Evolutionary conservation across 2,888 invertebrate species (phyloP).

Genomic region (Periphyllus acericola): DNA sequence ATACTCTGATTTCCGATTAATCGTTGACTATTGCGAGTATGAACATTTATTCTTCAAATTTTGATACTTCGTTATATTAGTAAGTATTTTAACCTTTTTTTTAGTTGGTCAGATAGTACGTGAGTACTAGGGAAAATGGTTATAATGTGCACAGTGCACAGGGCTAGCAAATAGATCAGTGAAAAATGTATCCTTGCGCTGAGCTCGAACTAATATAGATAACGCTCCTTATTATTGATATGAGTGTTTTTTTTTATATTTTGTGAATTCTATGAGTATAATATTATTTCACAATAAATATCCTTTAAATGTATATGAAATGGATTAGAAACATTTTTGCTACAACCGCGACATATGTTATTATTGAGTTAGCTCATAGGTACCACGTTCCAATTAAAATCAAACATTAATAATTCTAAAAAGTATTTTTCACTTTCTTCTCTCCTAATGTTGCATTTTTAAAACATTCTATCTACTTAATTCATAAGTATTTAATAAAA

Average conservation of each 20-base stretch:
- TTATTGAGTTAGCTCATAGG: no score
- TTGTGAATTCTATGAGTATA: not conserved
- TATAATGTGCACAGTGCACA: not conserved
- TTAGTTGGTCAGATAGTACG: no score
- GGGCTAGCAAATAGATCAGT: not conserved
- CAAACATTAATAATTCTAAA: no score
- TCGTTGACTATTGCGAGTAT: not conserved
- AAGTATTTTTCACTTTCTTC: no score
- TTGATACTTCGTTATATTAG: not conserved
- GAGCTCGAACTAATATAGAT: not conserved
- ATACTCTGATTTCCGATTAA: not conserved
- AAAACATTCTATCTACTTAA: no score
- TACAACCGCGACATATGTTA: no score
- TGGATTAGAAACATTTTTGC: no score
- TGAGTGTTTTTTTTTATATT: not conserved
- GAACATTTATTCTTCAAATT: not conserved
- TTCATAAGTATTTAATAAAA: no score
- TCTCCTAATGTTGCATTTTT: no score
- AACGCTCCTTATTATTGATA: not conserved
- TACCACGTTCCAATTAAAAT: no score
- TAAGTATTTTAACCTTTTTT: not conserved
- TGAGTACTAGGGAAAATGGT: not conserved
- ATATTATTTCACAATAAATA: not conserved
- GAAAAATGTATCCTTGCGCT: not conserved
- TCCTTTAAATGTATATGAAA: not conserved